Conservation (phyloP, 2,113 vertebrate species). For the Cyanistes caeruleus region DNA sequence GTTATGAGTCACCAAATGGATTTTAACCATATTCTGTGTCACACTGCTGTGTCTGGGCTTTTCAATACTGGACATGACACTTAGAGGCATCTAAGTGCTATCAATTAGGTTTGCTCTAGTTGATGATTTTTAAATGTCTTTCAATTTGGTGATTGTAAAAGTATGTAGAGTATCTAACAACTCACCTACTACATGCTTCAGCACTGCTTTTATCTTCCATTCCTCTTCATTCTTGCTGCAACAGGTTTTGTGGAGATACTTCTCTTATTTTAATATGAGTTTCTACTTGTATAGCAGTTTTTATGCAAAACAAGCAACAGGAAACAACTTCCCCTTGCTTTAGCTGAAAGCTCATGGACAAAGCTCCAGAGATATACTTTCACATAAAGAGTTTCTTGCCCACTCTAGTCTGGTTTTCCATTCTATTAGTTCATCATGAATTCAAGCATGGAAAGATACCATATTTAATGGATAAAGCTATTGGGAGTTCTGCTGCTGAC, state of each 20-base stretch:
- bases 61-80: background rate
- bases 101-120: background rate
- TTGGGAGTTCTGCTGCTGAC: background rate
- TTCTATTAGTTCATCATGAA: background rate
- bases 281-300: background rate
- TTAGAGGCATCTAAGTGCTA: background rate
- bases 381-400: background rate
- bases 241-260: background rate
- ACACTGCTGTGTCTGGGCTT: background rate
- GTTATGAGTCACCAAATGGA: background rate
- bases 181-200: background rate
- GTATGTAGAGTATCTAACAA: background rate
- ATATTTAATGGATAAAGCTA: background rate
- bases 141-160: background rate
- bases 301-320: background rate
- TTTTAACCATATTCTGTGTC: background rate
- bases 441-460: background rate
- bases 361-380: background rate
- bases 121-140: background rate
- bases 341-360: background rate
- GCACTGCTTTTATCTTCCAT: background rate
- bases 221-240: background rate
- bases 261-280: background rate
- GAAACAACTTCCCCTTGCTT: background rate
- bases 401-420: background rate